These are phyloP conservation scores for Eumeta japonica DNA, from an alignment of 1,140 invertebrate genomes.

Conservation along the genomic window DNA sequence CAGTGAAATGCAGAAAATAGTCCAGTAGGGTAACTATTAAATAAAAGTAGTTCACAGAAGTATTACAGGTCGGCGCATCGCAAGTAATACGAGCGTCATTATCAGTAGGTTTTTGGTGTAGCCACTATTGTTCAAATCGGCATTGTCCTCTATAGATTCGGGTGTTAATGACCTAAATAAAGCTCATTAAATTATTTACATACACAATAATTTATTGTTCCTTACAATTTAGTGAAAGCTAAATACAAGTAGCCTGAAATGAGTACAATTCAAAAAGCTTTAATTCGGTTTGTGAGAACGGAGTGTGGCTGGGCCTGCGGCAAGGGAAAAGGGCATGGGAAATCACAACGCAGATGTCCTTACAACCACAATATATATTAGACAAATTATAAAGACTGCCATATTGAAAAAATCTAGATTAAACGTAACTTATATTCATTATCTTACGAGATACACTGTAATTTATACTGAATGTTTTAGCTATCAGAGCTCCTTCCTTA, in stretches of 20 bases:
- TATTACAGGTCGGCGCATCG: too few relatives aligned
- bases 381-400: slow-evolving; percentile 59
- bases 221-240: slow-evolving; percentile 58
- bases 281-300: not conserved
- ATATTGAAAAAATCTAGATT: slow-evolving; percentile 58
- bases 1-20: too few relatives aligned
- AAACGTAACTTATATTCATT: slow-evolving; percentile 45
- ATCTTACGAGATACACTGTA: slow-evolving; percentile 56
- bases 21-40: too few relatives aligned
- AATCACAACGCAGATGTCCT: slow-evolving; percentile 59
- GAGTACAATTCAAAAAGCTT: slow-evolving; percentile 39
- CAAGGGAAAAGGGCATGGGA: slow-evolving; percentile 18
- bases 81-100: too few relatives aligned
- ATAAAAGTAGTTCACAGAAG: too few relatives aligned
- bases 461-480: slow-evolving; percentile 50
- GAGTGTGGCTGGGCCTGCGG: slow-evolving; percentile 2
- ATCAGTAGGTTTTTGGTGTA: too few relatives aligned
- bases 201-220: slow-evolving; percentile 59
- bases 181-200: slow-evolving; percentile 52
- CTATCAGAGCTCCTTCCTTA: slow-evolving; percentile 52
- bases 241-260: slow-evolving; percentile 52
- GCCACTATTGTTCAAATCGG: too few relatives aligned
- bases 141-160: too few relatives aligned
- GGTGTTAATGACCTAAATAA: slow-evolving; percentile 53
- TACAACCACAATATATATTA: slow-evolving; percentile 62